Conservation (phyloP, 2,888 invertebrate species). For the Thereva nobilitata region DNA sequence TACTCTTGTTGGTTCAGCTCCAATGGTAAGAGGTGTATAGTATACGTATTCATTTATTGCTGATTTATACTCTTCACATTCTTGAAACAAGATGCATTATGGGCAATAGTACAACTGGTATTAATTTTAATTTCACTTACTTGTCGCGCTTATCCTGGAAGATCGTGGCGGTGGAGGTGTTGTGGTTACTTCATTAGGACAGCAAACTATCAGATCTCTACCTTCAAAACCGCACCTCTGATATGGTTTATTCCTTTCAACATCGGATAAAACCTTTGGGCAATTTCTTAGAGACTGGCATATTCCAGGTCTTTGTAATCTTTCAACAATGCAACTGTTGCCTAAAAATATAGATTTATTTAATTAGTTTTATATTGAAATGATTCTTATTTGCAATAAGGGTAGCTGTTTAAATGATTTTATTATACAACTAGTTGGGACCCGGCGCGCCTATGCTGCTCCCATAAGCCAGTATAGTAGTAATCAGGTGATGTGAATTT, state of each 20-base stretch:
- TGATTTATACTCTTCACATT: constrained; percentile 39
- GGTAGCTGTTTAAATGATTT: too few species aligned
- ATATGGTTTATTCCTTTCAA: neutral
- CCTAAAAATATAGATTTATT: neutral
- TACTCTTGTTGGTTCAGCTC: constrained; percentile 10
- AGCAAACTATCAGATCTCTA: constrained; percentile 45
- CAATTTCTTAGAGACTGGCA: constrained; percentile 11
- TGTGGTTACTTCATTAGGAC: constrained; percentile 36
- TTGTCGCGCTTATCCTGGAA: constrained; percentile 25
- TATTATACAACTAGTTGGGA: too few species aligned
- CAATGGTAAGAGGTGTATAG: neutral
- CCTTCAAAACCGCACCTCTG: constrained; percentile 45
- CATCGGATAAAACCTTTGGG: constrained; percentile 10
- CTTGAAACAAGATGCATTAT: constrained; percentile 9
- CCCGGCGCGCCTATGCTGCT: too few species aligned
- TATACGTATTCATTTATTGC: constrained; percentile 33
- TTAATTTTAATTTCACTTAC: neutral
- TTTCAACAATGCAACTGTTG: constrained; percentile 8
- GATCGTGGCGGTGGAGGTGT: constrained; percentile 5
- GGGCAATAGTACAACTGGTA: too few species aligned
- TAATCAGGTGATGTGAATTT: too few species aligned
- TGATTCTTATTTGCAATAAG: too few species aligned
- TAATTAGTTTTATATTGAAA: too few species aligned
- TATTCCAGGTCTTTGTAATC: neutral
- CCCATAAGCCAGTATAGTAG: too few species aligned